Percentiles rank a stretch among this genome's conserved stretches.
phyloP scores from a whole-genome alignment of 2,888 invertebrate genomes.

The Pollenia griseotomentosa region DNA sequence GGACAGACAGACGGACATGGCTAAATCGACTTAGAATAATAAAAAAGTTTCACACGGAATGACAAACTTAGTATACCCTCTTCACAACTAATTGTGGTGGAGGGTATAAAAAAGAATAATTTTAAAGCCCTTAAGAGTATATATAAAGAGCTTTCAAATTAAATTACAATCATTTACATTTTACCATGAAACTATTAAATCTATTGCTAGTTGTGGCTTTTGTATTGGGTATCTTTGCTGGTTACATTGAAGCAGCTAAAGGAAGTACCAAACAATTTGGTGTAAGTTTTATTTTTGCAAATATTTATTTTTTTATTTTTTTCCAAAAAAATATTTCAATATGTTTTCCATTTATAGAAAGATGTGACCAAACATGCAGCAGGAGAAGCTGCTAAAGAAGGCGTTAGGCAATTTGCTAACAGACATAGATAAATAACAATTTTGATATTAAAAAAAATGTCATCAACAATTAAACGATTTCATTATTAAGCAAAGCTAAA shows the following conservation, averaged over 20 bases:
- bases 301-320: background rate
- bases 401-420: background rate
- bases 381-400: slow-evolving; percentile 17
- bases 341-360: background rate
- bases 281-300: background rate
- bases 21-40: no score
- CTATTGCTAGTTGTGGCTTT: background rate
- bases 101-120: background rate
- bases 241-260: slow-evolving; percentile 4
- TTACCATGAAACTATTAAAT: slow-evolving; percentile 23
- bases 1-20: no score
- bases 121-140: background rate
- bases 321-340: background rate
- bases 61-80: no score
- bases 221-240: background rate
- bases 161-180: background rate
- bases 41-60: no score
- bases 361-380: slow-evolving; percentile 5
- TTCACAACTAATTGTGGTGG: no score
- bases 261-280: background rate
- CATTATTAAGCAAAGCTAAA: no score
- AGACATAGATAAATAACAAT: background rate
- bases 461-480: no score
- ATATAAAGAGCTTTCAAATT: background rate
- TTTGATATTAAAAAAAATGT: background rate